These are phyloP conservation scores for Salvelinus alpinus DNA, from an alignment of 2,113 vertebrate genomes.

Conservation along the genomic window DNA sequence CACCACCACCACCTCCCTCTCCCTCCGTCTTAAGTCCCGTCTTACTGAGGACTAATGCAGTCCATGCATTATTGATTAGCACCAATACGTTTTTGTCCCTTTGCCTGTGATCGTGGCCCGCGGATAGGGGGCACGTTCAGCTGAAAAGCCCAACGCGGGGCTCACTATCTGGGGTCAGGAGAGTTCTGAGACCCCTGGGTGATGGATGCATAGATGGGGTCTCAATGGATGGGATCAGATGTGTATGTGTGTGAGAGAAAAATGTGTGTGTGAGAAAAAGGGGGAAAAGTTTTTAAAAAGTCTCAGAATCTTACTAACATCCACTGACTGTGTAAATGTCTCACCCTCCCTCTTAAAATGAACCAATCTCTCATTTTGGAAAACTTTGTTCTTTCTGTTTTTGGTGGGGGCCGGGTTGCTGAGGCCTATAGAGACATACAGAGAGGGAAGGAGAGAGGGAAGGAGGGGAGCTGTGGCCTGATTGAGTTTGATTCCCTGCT, in stretches of 20 bases:
- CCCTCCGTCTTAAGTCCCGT: neutral
- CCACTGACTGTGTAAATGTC: conserved; percentile 28
- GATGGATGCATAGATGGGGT: conserved; percentile 45
- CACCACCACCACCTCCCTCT: neutral
- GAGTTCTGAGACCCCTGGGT: conserved; percentile 3
- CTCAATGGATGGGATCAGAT: neutral
- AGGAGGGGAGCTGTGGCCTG: conserved; percentile 34
- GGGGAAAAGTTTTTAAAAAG: conserved; percentile 33
- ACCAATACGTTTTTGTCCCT: conserved; percentile 57
- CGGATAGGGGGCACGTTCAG: conserved; percentile 27
- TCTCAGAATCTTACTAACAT: conserved; percentile 51
- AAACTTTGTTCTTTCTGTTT: conserved; percentile 38
- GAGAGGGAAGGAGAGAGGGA: conserved; percentile 28
- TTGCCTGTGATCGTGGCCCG: conserved; percentile 48
- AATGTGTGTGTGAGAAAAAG: neutral
- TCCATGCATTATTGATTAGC: conserved; percentile 72
- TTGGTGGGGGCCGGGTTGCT: neutral
- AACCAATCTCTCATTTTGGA: conserved; percentile 49
- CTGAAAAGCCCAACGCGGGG: conserved; percentile 15
- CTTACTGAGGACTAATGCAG: conserved; percentile 59
- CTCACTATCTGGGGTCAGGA: neutral
- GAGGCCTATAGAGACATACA: conserved; percentile 4
- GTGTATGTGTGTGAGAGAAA: neutral
- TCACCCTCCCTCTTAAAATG: conserved; percentile 28
- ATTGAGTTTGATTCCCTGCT: conserved; percentile 59